Evolutionary conservation across 2,113 vertebrate genomes (phyloP).

Genomic region (Lophius piscatorius): DNA sequence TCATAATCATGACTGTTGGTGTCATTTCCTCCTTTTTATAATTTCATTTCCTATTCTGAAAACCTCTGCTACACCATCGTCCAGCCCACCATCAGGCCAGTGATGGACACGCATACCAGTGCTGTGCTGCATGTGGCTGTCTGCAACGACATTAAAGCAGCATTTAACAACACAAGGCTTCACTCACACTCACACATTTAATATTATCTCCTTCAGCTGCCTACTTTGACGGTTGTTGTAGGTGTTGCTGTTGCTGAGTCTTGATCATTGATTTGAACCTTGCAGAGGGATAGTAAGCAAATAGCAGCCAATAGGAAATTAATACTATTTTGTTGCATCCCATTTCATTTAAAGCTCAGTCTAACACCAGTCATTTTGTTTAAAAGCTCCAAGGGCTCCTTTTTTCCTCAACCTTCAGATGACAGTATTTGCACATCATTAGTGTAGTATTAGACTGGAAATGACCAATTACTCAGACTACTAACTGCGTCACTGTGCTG

Average conservation of each 20-base stretch:
- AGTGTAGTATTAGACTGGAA: slow-evolving; percentile 13
- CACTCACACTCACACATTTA: not conserved
- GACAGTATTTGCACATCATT: slow-evolving; percentile 1
- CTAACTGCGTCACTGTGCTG: not conserved
- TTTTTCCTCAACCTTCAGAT: not conserved
- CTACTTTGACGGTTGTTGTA: not conserved
- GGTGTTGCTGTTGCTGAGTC: too few species aligned
- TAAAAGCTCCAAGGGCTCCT: not conserved
- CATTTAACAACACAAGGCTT: not conserved
- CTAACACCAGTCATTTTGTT: not conserved
- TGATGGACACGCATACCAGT: slow-evolving; percentile 20
- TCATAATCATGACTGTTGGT: slow-evolving; percentile 15
- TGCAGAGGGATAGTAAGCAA: too few species aligned
- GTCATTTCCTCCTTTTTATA: slow-evolving; percentile 60
- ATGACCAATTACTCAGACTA: too few species aligned
- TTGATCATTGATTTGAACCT: too few species aligned
- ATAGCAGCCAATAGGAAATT: too few species aligned
- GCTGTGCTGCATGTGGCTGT: not conserved
- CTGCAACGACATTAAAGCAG: not conserved
- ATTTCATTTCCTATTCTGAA: slow-evolving; percentile 67
- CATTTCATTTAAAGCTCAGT: too few species aligned
- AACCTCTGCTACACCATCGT: too few species aligned
- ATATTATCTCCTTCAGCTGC: too few species aligned
- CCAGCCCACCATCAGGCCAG: not conserved
- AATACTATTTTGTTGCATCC: too few species aligned